A percentile compares a stretch with the other conserved stretches of the same genome.
phyloP scores from a whole-genome alignment of 2,888 invertebrate genomes.

The Andrena praecox region DNA sequence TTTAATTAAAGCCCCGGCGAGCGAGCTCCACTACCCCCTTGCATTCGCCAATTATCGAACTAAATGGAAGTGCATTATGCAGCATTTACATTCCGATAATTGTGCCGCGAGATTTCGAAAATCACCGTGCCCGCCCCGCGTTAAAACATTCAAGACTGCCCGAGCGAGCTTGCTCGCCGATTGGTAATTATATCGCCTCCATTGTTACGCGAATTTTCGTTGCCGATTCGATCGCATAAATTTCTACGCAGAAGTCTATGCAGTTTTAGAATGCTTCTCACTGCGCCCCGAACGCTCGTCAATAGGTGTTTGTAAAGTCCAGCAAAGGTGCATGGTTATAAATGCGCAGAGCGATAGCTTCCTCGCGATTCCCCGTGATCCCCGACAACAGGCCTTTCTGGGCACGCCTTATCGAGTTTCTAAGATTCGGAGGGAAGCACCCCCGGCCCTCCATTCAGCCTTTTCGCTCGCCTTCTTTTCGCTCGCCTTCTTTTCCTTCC shows the following conservation, averaged over 20 bases:
- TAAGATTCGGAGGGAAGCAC: conserved; percentile 66
- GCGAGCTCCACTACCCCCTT: not conserved
- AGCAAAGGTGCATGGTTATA: conserved; percentile 52
- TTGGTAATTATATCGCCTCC: no score
- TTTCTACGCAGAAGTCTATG: no score
- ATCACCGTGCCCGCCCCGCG: conserved; percentile 2
- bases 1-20: conserved; percentile 53
- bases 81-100: conserved; percentile 49
- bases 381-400: conserved; percentile 41
- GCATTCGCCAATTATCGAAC: conserved; percentile 56
- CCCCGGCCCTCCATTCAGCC: conserved; percentile 7
- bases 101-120: conserved; percentile 40
- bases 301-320: conserved; percentile 49
- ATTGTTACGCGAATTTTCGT: no score
- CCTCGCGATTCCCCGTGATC: conserved; percentile 38
- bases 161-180: no score
- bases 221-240: no score
- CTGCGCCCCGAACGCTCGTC: no score
- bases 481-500: not conserved
- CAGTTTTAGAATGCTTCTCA: no score
- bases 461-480: not conserved
- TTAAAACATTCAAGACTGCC: conserved; percentile 19
- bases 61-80: conserved; percentile 55
- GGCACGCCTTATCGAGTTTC: conserved; percentile 71
- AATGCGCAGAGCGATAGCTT: conserved; percentile 44